Evolutionary conservation across 2,113 vertebrate species (phyloP), one percentile per base, ranked within the genome.

Genomic region (Zeus faber): DNA sequence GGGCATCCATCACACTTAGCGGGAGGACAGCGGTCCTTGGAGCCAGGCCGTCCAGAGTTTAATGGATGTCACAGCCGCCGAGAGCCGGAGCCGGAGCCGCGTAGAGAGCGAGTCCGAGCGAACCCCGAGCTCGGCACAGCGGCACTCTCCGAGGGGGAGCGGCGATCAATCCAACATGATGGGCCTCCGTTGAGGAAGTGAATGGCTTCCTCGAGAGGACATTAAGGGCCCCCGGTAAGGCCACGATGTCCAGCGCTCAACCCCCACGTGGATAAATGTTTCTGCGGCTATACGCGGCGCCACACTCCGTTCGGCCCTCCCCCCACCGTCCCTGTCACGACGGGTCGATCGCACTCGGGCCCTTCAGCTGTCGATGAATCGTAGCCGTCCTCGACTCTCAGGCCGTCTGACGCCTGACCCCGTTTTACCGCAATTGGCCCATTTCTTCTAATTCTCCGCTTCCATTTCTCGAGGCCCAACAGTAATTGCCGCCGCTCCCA

Each of bases 1-100:
- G 47, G 72, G 72, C 82, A 81, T 86, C 82, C 73, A 70, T 88
- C 81, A 80, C 70, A 62, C 70, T 89, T 87, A 81, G 72, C 72
- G 31, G 62, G 69, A 77, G 62, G 68, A 66, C 79, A 71, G 69
- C 55, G 72, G 67, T 66, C 75, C 76, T 77, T 59, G 62, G 69
- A 81, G 78, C 73, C 70, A 70, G 56, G 68, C 74, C 78, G 74
- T 73, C 74, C 65, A 58, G 80, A 71, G 80, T 84, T 74, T 80
- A 86, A 85, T 82, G 67, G 66, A 67, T 83, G 82, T 82, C 79
- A 83, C 72, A 68, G 83, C 65, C 65, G 70, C 68, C 77, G 69
- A 80, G 76, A 79, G 64, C 46, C 53, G 54, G 61, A 59, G 43
- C 26, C 22, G 20, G 50, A 44, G 37, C 10, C 6, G 52, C 66